Base-by-base conservation (phyloP, 2,888 invertebrate genomes). In the Glaucopsyche alexis region DNA sequence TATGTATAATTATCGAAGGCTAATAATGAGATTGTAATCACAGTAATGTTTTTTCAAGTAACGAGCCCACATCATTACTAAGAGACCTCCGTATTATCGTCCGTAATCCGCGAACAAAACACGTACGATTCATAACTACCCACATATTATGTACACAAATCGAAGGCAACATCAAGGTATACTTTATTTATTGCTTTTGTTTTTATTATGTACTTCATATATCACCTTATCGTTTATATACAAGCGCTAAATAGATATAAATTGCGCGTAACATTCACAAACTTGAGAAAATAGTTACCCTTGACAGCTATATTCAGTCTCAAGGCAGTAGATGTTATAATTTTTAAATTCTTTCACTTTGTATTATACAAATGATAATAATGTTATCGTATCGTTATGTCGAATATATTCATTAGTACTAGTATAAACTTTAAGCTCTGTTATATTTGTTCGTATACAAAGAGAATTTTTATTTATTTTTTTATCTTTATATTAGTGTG, bases 1-100 rank as follows among this genome's bases (percentile, higher is more conserved):
- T 92, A 92, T 92, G 92, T 92, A 92, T 92, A 91, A 92, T 91
- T 91, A 91, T 91, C 88, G 92, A 93, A 93, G 92, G 92, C 92
- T 93, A 92, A 89, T 89, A 72, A 89, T 91, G 90, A 91, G 90
- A 91, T 89, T 92, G 87, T 89, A 91, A 93, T 93, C 92, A 93
- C 92, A 92, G 92, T 92, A 89, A 87, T 89, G 89, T 91, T 90
- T 88, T 88, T 90, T 86, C 88, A 90, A 90, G 90, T 91, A 91
- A 91, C 90, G 87, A 89, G 91, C 91, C 91, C 90, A 74, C 76
- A 76, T 71, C 76, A 76, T 76, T 76, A 75, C 76, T 74, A 76
- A 47, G 72, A 71, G 75, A 71, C 73, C 69, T 71, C 72, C 72
- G 70, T 73, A 67, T 80, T 80, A 82, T 81, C 80, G 55, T 42